Conservation (phyloP, 2,888 invertebrate genomes). For the Notodonta dromedarius region DNA sequence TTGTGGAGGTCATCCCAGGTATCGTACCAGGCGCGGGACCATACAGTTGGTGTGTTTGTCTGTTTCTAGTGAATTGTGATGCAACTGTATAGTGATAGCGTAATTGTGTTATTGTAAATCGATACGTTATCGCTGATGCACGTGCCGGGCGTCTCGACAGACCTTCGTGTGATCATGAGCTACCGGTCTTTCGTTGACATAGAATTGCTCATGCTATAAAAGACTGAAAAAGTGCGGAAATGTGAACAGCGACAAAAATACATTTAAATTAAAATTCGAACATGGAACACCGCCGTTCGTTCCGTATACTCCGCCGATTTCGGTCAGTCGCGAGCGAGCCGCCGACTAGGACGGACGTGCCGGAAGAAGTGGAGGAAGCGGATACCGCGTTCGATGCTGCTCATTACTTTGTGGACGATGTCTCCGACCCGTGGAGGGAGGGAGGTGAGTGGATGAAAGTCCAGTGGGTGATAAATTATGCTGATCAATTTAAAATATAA, state of each 20-base stretch:
- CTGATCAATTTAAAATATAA: too few relatives aligned
- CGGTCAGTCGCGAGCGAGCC: slow-evolving; percentile 41
- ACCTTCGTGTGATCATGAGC: too few relatives aligned
- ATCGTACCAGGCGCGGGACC: too few relatives aligned
- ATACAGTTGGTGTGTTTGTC: too few relatives aligned
- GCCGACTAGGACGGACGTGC: slow-evolving; percentile 31
- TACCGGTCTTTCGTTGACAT: too few relatives aligned
- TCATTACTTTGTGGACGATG: slow-evolving; percentile 89
- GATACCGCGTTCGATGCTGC: slow-evolving; percentile 88
- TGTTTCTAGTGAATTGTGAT: too few relatives aligned
- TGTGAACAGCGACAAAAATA: slow-evolving; percentile 1
- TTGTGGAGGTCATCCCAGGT: too few relatives aligned
- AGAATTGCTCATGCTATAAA: too few relatives aligned
- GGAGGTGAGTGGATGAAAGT: slow-evolving; percentile 71
- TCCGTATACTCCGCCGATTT: slow-evolving; percentile 43
- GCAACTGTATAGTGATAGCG: too few relatives aligned
- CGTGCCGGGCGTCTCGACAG: too few relatives aligned
- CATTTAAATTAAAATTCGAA: neutral
- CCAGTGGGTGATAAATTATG: slow-evolving; percentile 36
- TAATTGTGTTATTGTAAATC: too few relatives aligned
- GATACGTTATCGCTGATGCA: too few relatives aligned
- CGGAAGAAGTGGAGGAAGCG: slow-evolving; percentile 42
- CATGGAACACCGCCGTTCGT: neutral
- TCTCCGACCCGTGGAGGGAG: slow-evolving; percentile 79
- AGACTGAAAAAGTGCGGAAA: neutral